Evolutionary conservation across 2,888 invertebrate genomes (phyloP).

Genomic region (Lysandra bellargus): DNA sequence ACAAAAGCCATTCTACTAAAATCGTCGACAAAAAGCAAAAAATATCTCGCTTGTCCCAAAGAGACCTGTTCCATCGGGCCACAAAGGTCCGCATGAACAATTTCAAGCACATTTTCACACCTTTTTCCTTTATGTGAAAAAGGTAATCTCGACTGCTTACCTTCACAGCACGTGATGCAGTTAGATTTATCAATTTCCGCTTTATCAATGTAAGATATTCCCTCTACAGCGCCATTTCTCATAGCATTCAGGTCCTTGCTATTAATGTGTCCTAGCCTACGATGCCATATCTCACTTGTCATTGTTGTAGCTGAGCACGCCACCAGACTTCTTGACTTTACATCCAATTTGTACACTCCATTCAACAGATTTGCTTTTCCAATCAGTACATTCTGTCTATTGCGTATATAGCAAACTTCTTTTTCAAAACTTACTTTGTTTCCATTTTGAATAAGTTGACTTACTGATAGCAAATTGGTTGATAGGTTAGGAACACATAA

Average conservation of each 20-base stretch:
- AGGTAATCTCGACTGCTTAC: slow-evolving; percentile 38
- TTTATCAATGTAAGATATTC: slow-evolving; percentile 39
- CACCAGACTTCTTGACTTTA: slow-evolving; percentile 2
- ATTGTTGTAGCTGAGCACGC: not conserved
- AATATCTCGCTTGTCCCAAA: slow-evolving; percentile 33
- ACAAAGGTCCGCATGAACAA: slow-evolving; percentile 46
- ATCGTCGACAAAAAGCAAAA: slow-evolving; percentile 39
- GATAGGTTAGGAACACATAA: slow-evolving; percentile 43
- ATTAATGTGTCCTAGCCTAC: slow-evolving; percentile 41
- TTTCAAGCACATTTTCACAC: slow-evolving; percentile 34
- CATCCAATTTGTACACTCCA: slow-evolving; percentile 37
- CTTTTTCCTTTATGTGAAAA: slow-evolving; percentile 31
- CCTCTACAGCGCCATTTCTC: slow-evolving; percentile 41
- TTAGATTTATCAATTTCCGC: slow-evolving; percentile 34
- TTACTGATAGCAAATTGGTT: slow-evolving; percentile 41
- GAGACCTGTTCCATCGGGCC: slow-evolving; percentile 44
- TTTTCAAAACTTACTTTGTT: slow-evolving; percentile 36
- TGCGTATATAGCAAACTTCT: slow-evolving; percentile 34
- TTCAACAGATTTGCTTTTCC: slow-evolving; percentile 32
- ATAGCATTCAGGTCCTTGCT: slow-evolving; percentile 37
- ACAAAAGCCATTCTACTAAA: slow-evolving; percentile 36
- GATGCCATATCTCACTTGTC: slow-evolving; percentile 38
- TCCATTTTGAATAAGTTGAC: slow-evolving; percentile 36
- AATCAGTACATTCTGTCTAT: slow-evolving; percentile 33
- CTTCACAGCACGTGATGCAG: slow-evolving; percentile 40